phyloP scores from a whole-genome alignment of 2,113 vertebrate species.

The Apodemus speciosus region DNA sequence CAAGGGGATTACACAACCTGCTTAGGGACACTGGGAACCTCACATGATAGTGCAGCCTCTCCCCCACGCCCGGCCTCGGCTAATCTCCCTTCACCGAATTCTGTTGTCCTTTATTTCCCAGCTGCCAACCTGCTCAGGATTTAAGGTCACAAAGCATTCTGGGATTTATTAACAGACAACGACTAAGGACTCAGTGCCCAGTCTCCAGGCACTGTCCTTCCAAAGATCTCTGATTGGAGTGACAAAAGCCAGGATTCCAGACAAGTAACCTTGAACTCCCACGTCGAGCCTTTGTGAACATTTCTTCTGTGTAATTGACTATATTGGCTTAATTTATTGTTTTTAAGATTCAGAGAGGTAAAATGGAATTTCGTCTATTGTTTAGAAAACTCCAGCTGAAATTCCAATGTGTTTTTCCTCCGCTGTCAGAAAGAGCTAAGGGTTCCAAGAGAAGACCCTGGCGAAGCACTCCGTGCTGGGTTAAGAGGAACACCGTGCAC shows the following conservation, averaged over 20 bases:
- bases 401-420: not conserved
- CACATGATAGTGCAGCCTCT: not conserved
- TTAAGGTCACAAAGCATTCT: not conserved
- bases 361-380: not conserved
- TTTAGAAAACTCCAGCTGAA: not conserved
- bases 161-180: not conserved
- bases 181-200: not conserved
- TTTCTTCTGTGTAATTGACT: not conserved
- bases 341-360: not conserved
- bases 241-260: not conserved
- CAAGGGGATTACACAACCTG: not conserved
- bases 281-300: not conserved
- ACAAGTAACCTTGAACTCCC: not conserved
- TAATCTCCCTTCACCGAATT: not conserved
- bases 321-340: not conserved
- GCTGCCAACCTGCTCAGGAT: not conserved
- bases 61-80: not conserved
- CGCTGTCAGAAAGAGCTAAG: conserved; percentile 1
- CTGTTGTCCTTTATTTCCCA: not conserved
- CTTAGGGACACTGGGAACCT: not conserved
- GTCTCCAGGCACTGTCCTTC: not conserved
- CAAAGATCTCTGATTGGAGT: not conserved
- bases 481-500: not conserved
- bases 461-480: not conserved
- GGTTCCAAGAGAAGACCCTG: not conserved